Conservation (phyloP, 2,113 vertebrate species). For the Oenanthe oenanthe region DNA sequence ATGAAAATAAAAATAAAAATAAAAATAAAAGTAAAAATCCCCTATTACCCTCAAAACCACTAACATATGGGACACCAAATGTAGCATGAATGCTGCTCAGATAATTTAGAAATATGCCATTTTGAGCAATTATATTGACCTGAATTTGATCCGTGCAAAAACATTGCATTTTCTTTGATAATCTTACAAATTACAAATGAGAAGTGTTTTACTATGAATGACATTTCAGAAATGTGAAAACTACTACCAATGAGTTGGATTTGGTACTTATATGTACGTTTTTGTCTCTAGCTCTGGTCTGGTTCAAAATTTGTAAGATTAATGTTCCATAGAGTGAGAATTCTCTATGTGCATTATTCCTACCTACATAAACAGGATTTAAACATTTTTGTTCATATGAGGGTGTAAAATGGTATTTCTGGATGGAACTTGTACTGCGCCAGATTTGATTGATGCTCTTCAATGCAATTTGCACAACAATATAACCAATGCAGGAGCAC, state of each 20-base stretch:
- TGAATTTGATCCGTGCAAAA: not conserved
- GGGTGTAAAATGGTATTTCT: not conserved
- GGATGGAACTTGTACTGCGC: not conserved
- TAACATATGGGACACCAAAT: not conserved
- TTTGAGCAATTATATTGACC: not conserved
- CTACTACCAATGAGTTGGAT: not conserved
- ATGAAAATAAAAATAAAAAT: too few species aligned
- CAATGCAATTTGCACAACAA: not conserved
- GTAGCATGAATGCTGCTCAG: not conserved
- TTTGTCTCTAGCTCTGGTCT: not conserved
- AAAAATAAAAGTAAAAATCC: not conserved
- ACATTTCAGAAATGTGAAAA: not conserved
- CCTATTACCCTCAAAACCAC: rapidly evolving
- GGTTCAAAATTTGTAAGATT: not conserved
- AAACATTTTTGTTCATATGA: not conserved
- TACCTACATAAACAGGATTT: not conserved
- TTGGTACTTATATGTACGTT: not conserved
- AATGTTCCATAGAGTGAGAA: not conserved
- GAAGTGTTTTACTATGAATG: not conserved
- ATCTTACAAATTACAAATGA: not conserved
- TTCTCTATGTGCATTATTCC: not conserved
- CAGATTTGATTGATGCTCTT: not conserved
- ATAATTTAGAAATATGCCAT: not conserved
- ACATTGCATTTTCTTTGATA: not conserved
- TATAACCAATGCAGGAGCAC: not conserved